Conservation (phyloP, 2,888 invertebrate genomes). For the Melieria picta region DNA sequence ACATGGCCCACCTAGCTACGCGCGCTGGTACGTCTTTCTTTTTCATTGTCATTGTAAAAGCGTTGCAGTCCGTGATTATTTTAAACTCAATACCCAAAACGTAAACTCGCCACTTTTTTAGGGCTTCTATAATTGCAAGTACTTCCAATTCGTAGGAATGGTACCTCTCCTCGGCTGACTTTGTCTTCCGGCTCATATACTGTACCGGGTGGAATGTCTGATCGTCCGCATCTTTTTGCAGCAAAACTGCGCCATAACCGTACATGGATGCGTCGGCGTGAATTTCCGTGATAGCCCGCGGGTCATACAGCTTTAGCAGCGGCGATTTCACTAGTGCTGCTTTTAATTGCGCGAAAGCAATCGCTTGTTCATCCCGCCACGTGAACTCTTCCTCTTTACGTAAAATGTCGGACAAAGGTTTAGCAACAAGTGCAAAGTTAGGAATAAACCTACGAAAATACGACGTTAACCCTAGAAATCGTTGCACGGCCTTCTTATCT, state of each 20-base stretch:
- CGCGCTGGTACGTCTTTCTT: not conserved
- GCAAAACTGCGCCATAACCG: conserved; percentile 42
- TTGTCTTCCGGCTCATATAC: conserved; percentile 41
- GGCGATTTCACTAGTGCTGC: conserved; percentile 27
- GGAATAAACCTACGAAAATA: conserved; percentile 30
- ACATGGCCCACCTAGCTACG: conserved; percentile 40
- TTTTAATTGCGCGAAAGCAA: conserved; percentile 36
- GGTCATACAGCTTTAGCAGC: conserved; percentile 26
- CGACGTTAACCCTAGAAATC: conserved; percentile 35
- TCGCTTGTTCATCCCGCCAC: conserved; percentile 20
- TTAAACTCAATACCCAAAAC: too few species aligned
- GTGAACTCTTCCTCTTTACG: conserved; percentile 33
- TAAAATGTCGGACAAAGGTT: conserved; percentile 8
- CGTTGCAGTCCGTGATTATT: not conserved
- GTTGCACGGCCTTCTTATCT: conserved; percentile 26
- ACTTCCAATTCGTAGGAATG: conserved; percentile 46
- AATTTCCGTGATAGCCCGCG: conserved; percentile 71
- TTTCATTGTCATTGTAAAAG: not conserved
- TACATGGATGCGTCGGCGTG: conserved; percentile 37
- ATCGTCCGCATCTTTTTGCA: too few species aligned
- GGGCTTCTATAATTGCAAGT: conserved; percentile 33
- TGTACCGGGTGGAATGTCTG: conserved; percentile 15
- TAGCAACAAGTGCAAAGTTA: not conserved
- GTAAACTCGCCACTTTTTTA: conserved; percentile 42
- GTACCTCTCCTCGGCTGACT: conserved; percentile 34